Evolutionary conservation across 2,888 invertebrate species (phyloP), one percentile per base, ranked within the genome.

Genomic region (Oscheius onirici): DNA sequence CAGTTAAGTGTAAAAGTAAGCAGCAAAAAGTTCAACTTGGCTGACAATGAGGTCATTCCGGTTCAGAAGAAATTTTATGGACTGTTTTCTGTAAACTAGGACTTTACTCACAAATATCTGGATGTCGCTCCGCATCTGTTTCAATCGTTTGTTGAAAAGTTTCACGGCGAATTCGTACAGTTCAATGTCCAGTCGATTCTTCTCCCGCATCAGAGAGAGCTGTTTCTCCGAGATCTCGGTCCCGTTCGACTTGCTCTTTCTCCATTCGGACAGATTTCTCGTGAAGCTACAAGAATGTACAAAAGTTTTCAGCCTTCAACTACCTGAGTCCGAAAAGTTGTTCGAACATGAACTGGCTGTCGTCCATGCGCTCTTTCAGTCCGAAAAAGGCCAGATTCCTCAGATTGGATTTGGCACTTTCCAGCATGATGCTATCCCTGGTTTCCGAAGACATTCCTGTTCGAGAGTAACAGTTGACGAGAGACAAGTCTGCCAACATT

Each of bases 401-500:
- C 10, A 80, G 55, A 44, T 76, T 80, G n/a, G 77, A 91, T 90
- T 97, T 97, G 67, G 99, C 99, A 87, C 95, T 96, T 43, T 94
- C 93, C 77, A 99, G 90, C 91, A 99, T 92, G 58, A 95, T 92
- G 52, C 72, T 69, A 44, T 80, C 77, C 65, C 78, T 73, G 57
- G 74, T 75, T 17, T 73, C 73, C 6, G 69, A 57, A 8, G 74
- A 70, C 20, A 66, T 70, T 5, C 69, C 61, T 22, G 72, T 46
- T 22, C 77, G 69, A 71, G 78, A 76, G 90, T 99, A 99, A 90
- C 99, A 99, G 71, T 95, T 95, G 44, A 97, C 93, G 61, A 96
- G 91, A 71, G 94, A 93, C 79, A 99, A 91, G 90, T 99, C 95
- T 17, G 97, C 94, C 86, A 99, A 89, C 99, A 99, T 99, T 81